These are phyloP conservation scores for Diadumene lineata DNA, from an alignment of 92 coral and sea anemone species.

Conservation along the genomic window DNA sequence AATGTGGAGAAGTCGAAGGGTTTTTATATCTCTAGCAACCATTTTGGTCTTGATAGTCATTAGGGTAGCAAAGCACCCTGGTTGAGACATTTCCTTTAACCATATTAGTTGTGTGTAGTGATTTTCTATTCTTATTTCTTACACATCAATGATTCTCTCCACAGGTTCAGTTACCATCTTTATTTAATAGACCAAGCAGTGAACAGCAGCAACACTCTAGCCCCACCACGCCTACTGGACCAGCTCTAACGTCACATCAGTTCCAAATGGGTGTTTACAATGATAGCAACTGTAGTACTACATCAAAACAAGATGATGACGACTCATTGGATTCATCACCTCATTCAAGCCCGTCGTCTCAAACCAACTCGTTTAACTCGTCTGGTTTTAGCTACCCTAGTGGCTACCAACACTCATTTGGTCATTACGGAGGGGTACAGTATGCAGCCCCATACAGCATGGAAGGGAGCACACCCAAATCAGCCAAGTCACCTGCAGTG, in stretches of 20 bases:
- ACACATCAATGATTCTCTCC: slow-evolving; percentile 17
- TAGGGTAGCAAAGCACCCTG: too few species aligned
- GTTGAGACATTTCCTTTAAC: too few species aligned
- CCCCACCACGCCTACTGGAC: slow-evolving; percentile 76
- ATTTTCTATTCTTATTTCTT: too few species aligned
- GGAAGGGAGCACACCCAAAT: slow-evolving; percentile 45
- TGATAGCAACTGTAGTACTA: slow-evolving; percentile 11
- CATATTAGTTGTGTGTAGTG: too few species aligned
- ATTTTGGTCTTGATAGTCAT: too few species aligned
- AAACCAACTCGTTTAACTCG: slow-evolving; percentile 48
- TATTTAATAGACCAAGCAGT: slow-evolving; percentile 47
- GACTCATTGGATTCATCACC: slow-evolving; percentile 50
- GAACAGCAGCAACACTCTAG: slow-evolving; percentile 47
- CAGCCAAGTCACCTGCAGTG: slow-evolving; percentile 53
- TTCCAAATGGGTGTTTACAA: slow-evolving; percentile 31
- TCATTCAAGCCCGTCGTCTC: slow-evolving; percentile 52
- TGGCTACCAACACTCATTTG: slow-evolving; percentile 66
- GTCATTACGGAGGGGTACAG: slow-evolving; percentile 66
- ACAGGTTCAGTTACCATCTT: slow-evolving; percentile 60
- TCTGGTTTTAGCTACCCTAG: slow-evolving; percentile 58
- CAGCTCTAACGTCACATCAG: slow-evolving; percentile 54
- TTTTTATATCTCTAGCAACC: too few species aligned
- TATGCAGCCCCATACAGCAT: slow-evolving; percentile 70
- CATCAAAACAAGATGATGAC: slow-evolving; percentile 28
- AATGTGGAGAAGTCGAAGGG: too few species aligned